A percentile compares a stretch with the other conserved stretches of the same genome.
Evolutionary conservation across 2,888 invertebrate genomes (phyloP).

Genomic region (Globia sparganii): DNA sequence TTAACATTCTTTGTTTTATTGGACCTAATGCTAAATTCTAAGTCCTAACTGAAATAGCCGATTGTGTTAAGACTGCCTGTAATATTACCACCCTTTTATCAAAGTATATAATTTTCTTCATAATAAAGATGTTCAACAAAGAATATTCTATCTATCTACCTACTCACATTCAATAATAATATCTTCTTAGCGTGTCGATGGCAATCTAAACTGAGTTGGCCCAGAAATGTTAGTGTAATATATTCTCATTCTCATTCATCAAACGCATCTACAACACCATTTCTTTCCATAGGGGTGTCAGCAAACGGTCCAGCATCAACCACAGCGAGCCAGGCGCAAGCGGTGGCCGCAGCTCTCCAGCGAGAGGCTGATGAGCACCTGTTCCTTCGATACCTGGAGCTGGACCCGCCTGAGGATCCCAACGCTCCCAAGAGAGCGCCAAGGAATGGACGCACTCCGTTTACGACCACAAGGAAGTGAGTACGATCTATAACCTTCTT

Average conservation of each 20-base stretch:
- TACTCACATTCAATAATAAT: neutral
- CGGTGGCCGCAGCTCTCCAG: conserved; percentile 90
- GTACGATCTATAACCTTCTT: conserved; percentile 57
- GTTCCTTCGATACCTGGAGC: conserved; percentile 94
- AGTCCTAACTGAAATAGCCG: neutral
- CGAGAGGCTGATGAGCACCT: conserved; percentile 93
- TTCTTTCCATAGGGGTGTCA: conserved; percentile 75
- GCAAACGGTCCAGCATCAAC: conserved; percentile 84
- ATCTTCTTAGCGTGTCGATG: neutral
- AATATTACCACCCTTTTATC: neutral
- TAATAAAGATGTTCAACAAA: neutral
- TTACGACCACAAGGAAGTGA: conserved; percentile 94
- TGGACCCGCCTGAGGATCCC: conserved; percentile 94
- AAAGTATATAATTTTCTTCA: neutral
- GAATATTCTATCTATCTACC: neutral
- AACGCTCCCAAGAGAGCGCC: conserved; percentile 89
- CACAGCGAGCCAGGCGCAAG: conserved; percentile 87
- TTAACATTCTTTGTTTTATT: neutral
- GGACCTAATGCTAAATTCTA: neutral
- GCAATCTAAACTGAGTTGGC: neutral
- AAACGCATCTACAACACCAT: neutral
- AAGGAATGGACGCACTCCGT: conserved; percentile 94
- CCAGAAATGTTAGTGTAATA: neutral
- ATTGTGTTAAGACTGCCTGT: neutral
- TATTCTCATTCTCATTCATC: neutral